Conservation (phyloP, 2,797 vertebrate genomes). For the Rhodeus uyekii region DNA sequence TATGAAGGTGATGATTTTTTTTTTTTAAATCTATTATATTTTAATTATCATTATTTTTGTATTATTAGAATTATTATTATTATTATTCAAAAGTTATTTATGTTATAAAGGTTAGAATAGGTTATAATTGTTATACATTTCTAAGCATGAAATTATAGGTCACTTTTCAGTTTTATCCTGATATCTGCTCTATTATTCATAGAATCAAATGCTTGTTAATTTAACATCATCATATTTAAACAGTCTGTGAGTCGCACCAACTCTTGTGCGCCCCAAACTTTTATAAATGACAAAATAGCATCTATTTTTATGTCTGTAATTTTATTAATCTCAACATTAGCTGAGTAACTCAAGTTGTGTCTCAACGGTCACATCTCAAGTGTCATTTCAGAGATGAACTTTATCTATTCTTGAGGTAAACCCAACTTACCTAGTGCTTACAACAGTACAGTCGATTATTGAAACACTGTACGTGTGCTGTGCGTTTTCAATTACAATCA, state of each 20-base stretch:
- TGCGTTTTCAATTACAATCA: neutral
- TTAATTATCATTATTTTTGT: neutral
- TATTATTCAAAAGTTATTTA: neutral
- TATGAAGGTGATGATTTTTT: no score
- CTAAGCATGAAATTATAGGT: neutral
- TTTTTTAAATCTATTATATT: neutral
- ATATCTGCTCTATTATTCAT: neutral
- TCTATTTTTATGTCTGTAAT: neutral
- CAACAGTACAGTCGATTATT: neutral
- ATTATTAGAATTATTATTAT: neutral
- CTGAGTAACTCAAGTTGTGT: neutral
- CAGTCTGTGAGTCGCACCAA: neutral
- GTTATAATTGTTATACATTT: neutral
- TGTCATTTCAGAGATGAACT: neutral
- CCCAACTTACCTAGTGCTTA: neutral
- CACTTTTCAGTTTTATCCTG: neutral
- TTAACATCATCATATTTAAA: neutral
- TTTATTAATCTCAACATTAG: neutral
- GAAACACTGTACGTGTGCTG: neutral
- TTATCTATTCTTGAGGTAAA: conserved; percentile 7
- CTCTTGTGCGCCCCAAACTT: neutral
- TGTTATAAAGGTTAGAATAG: no score
- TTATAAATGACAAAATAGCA: neutral
- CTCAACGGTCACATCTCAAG: neutral
- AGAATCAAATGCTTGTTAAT: neutral